Percentiles rank a stretch among this genome's conserved stretches.
Evolutionary conservation across 2,797 vertebrate species (phyloP).

Genomic region (Lates japonicus): DNA sequence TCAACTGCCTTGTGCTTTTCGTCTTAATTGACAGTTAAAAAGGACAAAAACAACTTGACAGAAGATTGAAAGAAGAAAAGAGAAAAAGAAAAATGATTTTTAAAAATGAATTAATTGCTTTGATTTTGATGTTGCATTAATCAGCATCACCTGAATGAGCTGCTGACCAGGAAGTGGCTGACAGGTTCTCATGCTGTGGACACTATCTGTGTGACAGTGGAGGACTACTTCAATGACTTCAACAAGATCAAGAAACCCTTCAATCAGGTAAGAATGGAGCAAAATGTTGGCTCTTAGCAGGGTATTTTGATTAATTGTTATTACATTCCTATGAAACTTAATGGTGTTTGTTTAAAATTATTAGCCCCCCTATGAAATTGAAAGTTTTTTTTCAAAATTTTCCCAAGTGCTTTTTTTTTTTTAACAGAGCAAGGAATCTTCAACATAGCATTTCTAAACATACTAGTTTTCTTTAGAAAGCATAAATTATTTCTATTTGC

Average conservation of each 20-base stretch:
- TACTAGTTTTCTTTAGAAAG: too few species aligned
- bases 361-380: too few species aligned
- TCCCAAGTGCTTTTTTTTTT: too few species aligned
- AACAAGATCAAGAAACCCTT: conserved; percentile 97
- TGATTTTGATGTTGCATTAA: neutral
- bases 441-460: too few species aligned
- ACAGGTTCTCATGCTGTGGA: conserved; percentile 94
- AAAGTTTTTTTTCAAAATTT: too few species aligned
- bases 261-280: conserved; percentile 87
- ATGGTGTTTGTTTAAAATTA: neutral
- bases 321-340: neutral
- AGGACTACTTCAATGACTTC: conserved; percentile 99
- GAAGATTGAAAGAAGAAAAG: too few species aligned
- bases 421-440: too few species aligned
- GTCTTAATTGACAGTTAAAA: neutral
- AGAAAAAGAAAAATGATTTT: too few species aligned
- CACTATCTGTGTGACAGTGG: conserved; percentile 97
- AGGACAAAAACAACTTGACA: neutral
- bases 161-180: conserved; percentile 97
- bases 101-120: neutral
- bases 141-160: conserved; percentile 93
- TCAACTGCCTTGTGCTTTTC: neutral
- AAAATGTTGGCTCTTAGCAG: neutral
- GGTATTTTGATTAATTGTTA: neutral
- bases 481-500: too few species aligned